Base-by-base conservation (phyloP, 2,113 vertebrate species). In the Grammomys surdaster region DNA sequence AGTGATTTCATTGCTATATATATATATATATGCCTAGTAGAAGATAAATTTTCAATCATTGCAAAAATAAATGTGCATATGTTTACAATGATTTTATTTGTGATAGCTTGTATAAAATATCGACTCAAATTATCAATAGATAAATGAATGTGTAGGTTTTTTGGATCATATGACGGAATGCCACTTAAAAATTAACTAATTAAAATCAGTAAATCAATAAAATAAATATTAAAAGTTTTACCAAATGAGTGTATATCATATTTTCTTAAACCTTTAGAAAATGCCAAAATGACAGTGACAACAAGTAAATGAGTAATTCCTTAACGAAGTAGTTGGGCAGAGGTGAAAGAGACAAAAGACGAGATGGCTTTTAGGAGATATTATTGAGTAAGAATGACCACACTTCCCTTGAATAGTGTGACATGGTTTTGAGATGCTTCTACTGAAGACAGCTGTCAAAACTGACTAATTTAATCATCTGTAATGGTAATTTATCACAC, bases 291-390 rank as follows among this genome's bases (percentile, higher is more conserved):
- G 24, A 77, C 75, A 77, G 12, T 48, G 75, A 48, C 11, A 5
- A 28, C 28, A 43, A 76, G 20, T 22, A 48, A 77, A 77, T 33
- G 46, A 31, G 5, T 77, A 13, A 5, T 40, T 28, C 33, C 11
- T 58, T 93, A 76, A 93, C 24, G 51, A 40, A 12, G 33, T 7
- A 22, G 3, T 7, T 84, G 40, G 20, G 9, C 6, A 76, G 8
- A 0, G 22, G 1, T 3, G 16, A 11, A 28, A 17, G 22, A 43
- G 2, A 3, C 72, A 51, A 33, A 51, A 16, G 13, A 16, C 16
- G 31, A 78, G 7, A 78, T 16, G 3, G 16, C 46, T 51, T 51
- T 51, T 26, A 78, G 76, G 11, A 78, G 76, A 17, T 9, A 33
- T 1, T 78, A 78, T 51, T 28, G 46, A 78, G 28, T 51, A 7